Evolutionary conservation across 2,888 invertebrate genomes (phyloP), one percentile per base, ranked within the genome.

Genomic region (Nomada hirtipes): DNA sequence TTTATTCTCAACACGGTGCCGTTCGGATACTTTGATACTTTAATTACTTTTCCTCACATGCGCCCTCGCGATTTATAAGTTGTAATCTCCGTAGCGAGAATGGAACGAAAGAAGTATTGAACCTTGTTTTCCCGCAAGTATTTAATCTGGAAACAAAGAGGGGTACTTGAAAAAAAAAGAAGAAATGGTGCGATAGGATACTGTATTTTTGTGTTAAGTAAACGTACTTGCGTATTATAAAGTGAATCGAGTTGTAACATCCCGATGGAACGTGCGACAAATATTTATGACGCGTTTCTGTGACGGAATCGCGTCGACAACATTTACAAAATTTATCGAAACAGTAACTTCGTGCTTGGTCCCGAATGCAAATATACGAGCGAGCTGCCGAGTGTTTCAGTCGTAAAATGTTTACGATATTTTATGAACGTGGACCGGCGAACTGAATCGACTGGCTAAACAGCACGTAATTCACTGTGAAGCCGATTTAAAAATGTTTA

Each of bases 41-140:
- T 77, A 77, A 83, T 74, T 77, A 74, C 74, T 77, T 82, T 67
- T 65, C 70, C 55, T 81, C 57, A 53, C 63, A 68, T 65, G 67
- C 68, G 47, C 20, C 52, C 15, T n/a, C 44, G 50, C 71, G 68
- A 82, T 76, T 75, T 69, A 64, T 64, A 72, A 82, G 68, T 80
- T 80, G 52, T 44, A 60, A 72, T 70, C 72, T 65, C 26, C 18
- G 23, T 18, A 7, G 11, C 55, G 63, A 42, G 59, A 44, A 47
- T 75, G 20, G 23, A 50, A 29, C 47, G 13, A 13, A 52, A 29
- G 15, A 20, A 68, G 29, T 26, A 53, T 52, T 63, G 44, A 61
- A 69, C 50, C 26, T 52, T 11, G 20, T 18, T 4, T 29, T 20
- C 15, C 13, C 15, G 20, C 7, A 20, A 20, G 55, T 47, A 20